A percentile compares a stretch with the other conserved stretches of the same genome.
Conservation (phyloP, 2,797 vertebrate genomes). For the Crenuchus spilurus region DNA sequence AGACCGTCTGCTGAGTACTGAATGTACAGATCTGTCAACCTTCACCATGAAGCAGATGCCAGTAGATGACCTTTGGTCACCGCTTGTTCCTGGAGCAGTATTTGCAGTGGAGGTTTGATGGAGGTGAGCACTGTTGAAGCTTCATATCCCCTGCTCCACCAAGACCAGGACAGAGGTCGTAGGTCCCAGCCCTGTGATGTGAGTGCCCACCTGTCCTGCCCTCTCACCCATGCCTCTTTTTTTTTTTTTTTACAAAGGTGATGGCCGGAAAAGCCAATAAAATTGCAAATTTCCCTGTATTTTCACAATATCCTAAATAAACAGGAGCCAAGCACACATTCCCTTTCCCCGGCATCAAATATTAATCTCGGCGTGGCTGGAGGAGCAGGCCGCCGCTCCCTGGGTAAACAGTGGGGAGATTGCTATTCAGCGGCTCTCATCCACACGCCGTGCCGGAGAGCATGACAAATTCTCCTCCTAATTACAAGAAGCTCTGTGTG, state of each 20-base stretch:
- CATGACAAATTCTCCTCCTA: constrained; percentile 91
- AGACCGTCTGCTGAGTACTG: constrained; percentile 1
- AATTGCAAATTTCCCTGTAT: constrained; percentile 97
- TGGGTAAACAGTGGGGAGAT: constrained; percentile 90
- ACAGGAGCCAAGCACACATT: constrained; percentile 88
- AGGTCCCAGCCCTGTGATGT: constrained; percentile 35
- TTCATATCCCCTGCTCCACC: constrained; percentile 30
- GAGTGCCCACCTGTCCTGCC: constrained; percentile 29
- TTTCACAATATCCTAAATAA: constrained; percentile 98
- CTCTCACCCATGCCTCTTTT: constrained; percentile 22
- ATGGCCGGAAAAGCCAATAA: constrained; percentile 88
- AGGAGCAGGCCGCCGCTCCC: constrained; percentile 79
- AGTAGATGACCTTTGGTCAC: neutral
- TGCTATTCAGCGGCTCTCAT: constrained; percentile 86
- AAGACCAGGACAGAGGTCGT: constrained; percentile 41
- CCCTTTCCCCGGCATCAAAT: constrained; percentile 91
- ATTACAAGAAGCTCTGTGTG: constrained; percentile 88
- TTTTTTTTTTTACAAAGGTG: constrained; percentile 32
- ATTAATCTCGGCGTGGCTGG: constrained; percentile 90
- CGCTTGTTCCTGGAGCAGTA: constrained; percentile 1
- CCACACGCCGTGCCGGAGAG: constrained; percentile 84
- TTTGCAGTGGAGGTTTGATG: constrained; percentile 23
- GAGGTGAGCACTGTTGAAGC: constrained; percentile 7
- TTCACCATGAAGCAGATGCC: neutral
- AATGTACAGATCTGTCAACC: neutral